Evolutionary conservation across 2,797 vertebrate genomes (phyloP).

Genomic region (Poeciliopsis presidionis): DNA sequence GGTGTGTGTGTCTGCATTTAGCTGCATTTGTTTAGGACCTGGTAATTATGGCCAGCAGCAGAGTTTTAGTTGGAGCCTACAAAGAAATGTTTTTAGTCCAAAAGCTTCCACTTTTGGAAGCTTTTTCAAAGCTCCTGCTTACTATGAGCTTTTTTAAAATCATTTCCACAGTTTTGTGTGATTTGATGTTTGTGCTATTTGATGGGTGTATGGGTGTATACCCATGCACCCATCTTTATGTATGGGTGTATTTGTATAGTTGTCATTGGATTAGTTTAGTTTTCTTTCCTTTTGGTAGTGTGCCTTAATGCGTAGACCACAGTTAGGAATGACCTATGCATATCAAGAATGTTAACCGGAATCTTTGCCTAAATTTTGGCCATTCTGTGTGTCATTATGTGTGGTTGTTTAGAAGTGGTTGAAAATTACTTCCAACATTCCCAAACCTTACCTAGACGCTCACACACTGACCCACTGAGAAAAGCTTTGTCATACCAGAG

Average conservation of each 20-base stretch:
- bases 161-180: neutral
- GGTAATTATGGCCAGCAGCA: slow-evolving; percentile 65
- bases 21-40: slow-evolving; percentile 60
- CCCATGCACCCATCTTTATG: no score
- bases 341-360: neutral
- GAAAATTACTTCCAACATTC: neutral
- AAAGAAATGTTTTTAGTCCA: slow-evolving; percentile 56
- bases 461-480: neutral
- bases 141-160: slow-evolving; percentile 24
- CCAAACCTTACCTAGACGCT: neutral
- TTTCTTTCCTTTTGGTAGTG: neutral
- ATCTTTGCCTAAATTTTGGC: neutral
- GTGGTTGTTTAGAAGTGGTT: slow-evolving; percentile 1
- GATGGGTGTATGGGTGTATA: no score
- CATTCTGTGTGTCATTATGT: slow-evolving; percentile 3
- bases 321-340: neutral
- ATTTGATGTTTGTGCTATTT: neutral
- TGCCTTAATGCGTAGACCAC: neutral
- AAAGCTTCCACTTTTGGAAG: neutral
- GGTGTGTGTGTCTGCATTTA: slow-evolving; percentile 51
- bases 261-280: neutral
- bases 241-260: neutral
- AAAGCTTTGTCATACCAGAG: slow-evolving; percentile 49
- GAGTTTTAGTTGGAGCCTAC: slow-evolving; percentile 42
- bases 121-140: no score